Evolutionary conservation across 2,888 invertebrate genomes (phyloP), one percentile per base, ranked within the genome.

Genomic region (Brachycybe producta): DNA sequence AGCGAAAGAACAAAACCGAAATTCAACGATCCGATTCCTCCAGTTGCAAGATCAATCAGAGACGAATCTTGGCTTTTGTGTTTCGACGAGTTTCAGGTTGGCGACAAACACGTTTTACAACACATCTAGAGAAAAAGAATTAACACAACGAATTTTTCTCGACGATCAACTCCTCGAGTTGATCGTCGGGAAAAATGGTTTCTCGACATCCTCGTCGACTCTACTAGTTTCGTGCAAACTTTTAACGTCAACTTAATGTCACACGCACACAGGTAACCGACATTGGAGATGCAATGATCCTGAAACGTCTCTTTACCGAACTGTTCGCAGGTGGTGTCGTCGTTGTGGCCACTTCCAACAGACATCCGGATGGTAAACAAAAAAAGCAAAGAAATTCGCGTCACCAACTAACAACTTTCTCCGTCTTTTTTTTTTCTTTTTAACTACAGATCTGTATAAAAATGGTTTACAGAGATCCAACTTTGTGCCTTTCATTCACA

Each of bases 51-150:
- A 57, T 75, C 78, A 56, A 91, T 98, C 55, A 79, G 81, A 24
- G 74, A 80, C 44, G 80, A 87, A 61, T 79, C 87, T 21, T 92
- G 90, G 87, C 72, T 97, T 26, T 79, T 97, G 54, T 97, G 97
- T 68, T 92, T 97, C 69, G 97, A 97, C 73, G 97, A 95, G 70
- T 95, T 95, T 73, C 94, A 98, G 77, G 92, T 84, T n/a, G n/a
- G n/a, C n/a, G n/a, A n/a, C n/a, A n/a, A n/a, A n/a, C n/a, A n/a
- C n/a, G n/a, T n/a, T n/a, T n/a, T n/a, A n/a, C n/a, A n/a, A n/a
- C n/a, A n/a, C n/a, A n/a, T n/a, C n/a, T n/a, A n/a, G n/a, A n/a
- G n/a, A n/a, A n/a, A n/a, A n/a, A n/a, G n/a, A n/a, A n/a, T n/a
- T n/a, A n/a, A n/a, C n/a, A n/a, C n/a, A n/a, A n/a, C n/a, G n/a